Evolutionary conservation across 2,888 invertebrate species (phyloP), one percentile per base, ranked within the genome.

Genomic region (Xanthorhoe designata): DNA sequence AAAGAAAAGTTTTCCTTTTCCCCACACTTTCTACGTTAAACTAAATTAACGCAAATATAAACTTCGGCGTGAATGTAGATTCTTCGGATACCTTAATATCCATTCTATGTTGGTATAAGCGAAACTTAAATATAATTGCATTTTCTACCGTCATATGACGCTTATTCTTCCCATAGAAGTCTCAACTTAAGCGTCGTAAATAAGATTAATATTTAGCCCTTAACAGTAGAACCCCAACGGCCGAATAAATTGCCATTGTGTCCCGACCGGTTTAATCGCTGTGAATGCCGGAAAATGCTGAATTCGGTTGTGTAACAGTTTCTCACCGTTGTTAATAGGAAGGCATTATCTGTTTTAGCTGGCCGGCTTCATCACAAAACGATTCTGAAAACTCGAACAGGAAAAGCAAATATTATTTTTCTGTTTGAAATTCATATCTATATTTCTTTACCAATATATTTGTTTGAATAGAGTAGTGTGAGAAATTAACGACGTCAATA

Each of bases 171-270:
- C 6, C 15, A 8, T 7, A 17, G 7, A 7, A 47, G 13, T 15
- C 47, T 15, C 0, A 51, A 24, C 13, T 19, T 13, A 63, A 68
- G 51, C 62, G 59, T 61, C 64, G 58, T 61, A 66, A 68, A 68
- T 68, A 66, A 64, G 60, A 68, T 70, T 68, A 64, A 72, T 68
- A 64, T 66, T 68, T 56, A 61, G 57, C 61, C 51, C 59, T 64
- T 64, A 64, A 63, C 64, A 66, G 38, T 69, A 50, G 56, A 45
- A 61, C 57, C 61, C 66, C 69, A 57, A 60, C 52, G 68, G 57
- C 49, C 19, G 51, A 66, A 69, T 71, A 58, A 66, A 61, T 54
- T 61, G 57, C 53, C 38, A 61, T 58, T 56, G 56, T 61, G 42
- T 17, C 50, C 42, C 24, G 9, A 19, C 38, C 24, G 15, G 42